phyloP scores from a whole-genome alignment of 2,888 invertebrate genomes.

The Pocota personata region DNA sequence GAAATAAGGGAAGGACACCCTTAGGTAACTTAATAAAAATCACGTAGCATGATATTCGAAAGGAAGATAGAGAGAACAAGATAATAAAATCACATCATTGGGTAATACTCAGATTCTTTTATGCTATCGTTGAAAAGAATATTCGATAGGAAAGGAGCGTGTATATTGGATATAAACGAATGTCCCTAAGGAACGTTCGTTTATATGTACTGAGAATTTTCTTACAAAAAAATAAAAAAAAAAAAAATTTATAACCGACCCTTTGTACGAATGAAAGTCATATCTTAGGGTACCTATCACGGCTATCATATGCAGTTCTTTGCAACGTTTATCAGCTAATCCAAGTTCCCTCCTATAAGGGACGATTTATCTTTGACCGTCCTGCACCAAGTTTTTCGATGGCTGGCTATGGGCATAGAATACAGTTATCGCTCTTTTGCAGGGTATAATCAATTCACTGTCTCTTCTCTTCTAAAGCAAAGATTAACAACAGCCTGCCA shows the following conservation, averaged over 20 bases:
- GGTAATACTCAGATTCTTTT: constrained; percentile 18
- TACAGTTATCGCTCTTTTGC: too few species aligned
- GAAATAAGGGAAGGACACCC: constrained; percentile 16
- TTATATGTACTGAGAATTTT: background rate
- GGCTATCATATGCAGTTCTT: too few species aligned
- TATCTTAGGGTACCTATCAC: background rate
- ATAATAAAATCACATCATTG: constrained; percentile 31
- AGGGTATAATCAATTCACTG: too few species aligned
- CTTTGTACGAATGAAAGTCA: background rate
- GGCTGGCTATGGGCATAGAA: too few species aligned
- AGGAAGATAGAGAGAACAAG: background rate
- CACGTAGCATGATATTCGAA: constrained; percentile 7
- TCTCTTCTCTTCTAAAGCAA: too few species aligned
- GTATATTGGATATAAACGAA: constrained; percentile 26
- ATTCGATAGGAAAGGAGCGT: constrained; percentile 5
- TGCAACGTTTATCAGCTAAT: too few species aligned
- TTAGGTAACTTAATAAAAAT: constrained; percentile 39
- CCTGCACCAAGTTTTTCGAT: too few species aligned
- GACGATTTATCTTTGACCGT: too few species aligned
- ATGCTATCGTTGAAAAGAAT: background rate
- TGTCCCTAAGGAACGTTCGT: background rate
- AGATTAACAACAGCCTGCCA: too few species aligned
- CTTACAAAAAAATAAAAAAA: background rate
- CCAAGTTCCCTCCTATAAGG: too few species aligned
- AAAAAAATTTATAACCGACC: background rate